Base-by-base conservation (phyloP, 2,888 invertebrate species). In the Lamellibrachia columna region DNA sequence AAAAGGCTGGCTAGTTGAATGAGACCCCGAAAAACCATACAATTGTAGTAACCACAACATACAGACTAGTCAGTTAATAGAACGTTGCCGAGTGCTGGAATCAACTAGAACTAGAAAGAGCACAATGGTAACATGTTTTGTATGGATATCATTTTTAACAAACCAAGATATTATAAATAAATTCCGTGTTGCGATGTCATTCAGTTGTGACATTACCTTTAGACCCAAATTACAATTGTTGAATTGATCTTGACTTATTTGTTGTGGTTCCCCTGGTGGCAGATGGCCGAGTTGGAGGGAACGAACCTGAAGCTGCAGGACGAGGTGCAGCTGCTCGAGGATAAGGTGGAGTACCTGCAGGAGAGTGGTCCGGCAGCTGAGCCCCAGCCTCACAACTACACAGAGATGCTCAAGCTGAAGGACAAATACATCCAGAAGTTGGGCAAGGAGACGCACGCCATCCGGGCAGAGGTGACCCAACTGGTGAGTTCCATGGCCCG, bases 361-460 rank as follows among this genome's bases (percentile, higher is more conserved):
- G 75, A 75, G 75, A n/a, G 7, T 55, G 55, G 55, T 1, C 9
- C 75, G 0, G 40, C 40, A 40, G 40, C 40, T 0, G 75, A 75
- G 15, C n/a, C 75, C 1, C 75, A 75, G 75, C 22, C 75, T 3
- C 75, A 75, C 75, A 75, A 75, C 75, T 75, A 75, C 75, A n/a
- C 22, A 2, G 75, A 75, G 75, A 75, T 75, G 75, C 75, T 75
- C 22, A 75, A 75, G 75, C 15, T 75, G 75, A 75, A 75, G 75
- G 75, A 75, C 22, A 75, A 75, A 6, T 75, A 75, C 75, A 75
- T 75, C 75, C 75, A 75, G 75, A 75, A 75, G 3, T n/a, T 75
- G 15, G 75, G 75, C 75, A 75, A 75, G 75, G 75, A 75, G 75
- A 75, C 75, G n/a, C 75, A 75, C 22, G 75, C n/a, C 91, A 52